phyloP scores from a whole-genome alignment of 1,140 invertebrate species.

The Cydia strobilella region DNA sequence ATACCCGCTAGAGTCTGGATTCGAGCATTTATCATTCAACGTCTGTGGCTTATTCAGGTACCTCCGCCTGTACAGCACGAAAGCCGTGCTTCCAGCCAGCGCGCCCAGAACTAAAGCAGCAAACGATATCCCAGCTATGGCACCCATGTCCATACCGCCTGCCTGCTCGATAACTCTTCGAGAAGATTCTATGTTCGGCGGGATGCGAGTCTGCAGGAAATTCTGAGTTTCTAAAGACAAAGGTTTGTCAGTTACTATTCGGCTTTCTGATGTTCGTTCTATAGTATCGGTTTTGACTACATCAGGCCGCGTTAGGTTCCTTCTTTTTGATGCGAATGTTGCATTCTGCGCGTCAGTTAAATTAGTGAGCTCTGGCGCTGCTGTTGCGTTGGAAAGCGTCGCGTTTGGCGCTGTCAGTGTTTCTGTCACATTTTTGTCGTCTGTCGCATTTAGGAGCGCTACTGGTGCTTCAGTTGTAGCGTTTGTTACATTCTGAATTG shows the following conservation, averaged over 20 bases:
- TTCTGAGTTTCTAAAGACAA: constrained; percentile 65
- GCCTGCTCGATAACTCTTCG: constrained; percentile 60
- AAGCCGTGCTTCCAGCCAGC: constrained; percentile 85
- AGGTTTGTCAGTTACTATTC: constrained; percentile 75
- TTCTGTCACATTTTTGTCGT: constrained; percentile 42
- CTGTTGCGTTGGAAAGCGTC: constrained; percentile 33
- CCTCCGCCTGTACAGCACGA: constrained; percentile 87
- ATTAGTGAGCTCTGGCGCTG: constrained; percentile 23
- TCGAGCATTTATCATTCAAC: constrained; percentile 89
- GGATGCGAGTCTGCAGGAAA: constrained; percentile 66
- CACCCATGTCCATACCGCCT: constrained; percentile 83
- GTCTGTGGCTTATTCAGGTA: constrained; percentile 91
- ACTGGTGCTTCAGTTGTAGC: not conserved
- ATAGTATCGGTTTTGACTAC: constrained; percentile 60
- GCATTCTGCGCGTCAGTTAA: constrained; percentile 30
- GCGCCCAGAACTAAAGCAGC: constrained; percentile 84
- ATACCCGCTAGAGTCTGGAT: constrained; percentile 93
- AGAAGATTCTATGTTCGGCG: constrained; percentile 69
- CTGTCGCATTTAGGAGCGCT: constrained; percentile 37
- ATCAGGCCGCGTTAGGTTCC: constrained; percentile 64
- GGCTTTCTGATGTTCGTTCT: constrained; percentile 62
- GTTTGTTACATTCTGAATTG: not conserved
- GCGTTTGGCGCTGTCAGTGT: constrained; percentile 38
- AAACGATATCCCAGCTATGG: constrained; percentile 87
- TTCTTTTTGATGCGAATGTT: constrained; percentile 31